Percentiles rank a stretch among this genome's conserved stretches.
These are phyloP conservation scores for Corythoichthys intestinalis DNA, from an alignment of 2,113 vertebrate genomes.

Conservation along the genomic window DNA sequence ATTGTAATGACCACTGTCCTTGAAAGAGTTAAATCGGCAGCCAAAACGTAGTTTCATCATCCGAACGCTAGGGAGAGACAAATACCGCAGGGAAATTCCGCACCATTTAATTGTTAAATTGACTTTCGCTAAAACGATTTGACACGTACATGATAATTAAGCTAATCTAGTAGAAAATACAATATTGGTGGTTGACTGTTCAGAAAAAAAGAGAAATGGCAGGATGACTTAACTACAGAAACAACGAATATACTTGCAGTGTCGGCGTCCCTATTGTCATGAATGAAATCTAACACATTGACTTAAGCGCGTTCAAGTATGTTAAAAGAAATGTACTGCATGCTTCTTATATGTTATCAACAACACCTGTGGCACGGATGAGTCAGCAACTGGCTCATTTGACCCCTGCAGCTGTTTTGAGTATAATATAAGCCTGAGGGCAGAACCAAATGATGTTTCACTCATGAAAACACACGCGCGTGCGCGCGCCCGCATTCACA, in stretches of 20 bases:
- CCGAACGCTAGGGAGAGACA: slow-evolving; percentile 55
- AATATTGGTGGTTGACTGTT: not conserved
- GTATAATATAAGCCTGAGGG: slow-evolving; percentile 2
- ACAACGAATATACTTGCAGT: not conserved
- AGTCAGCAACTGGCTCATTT: slow-evolving; percentile 23
- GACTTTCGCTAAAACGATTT: slow-evolving; percentile 28
- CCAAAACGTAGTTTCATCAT: not conserved
- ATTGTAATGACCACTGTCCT: too few species aligned
- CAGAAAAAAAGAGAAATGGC: not conserved
- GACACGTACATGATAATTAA: slow-evolving; percentile 24
- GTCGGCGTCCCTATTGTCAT: not conserved
- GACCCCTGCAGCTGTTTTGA: slow-evolving; percentile 20
- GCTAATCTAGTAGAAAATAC: not conserved
- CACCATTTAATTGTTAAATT: not conserved
- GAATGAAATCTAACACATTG: not conserved
- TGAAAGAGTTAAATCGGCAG: too few species aligned
- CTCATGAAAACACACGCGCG: not conserved
- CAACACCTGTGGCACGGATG: slow-evolving; percentile 56
- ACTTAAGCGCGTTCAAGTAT: not conserved
- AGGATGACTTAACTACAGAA: not conserved
- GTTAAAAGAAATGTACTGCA: not conserved
- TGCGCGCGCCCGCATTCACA: not conserved
- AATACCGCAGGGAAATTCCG: slow-evolving; percentile 17
- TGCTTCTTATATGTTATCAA: not conserved
- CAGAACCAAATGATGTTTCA: not conserved